Conservation (phyloP, 1,140 invertebrate genomes). For the Aplysia californica region DNA sequence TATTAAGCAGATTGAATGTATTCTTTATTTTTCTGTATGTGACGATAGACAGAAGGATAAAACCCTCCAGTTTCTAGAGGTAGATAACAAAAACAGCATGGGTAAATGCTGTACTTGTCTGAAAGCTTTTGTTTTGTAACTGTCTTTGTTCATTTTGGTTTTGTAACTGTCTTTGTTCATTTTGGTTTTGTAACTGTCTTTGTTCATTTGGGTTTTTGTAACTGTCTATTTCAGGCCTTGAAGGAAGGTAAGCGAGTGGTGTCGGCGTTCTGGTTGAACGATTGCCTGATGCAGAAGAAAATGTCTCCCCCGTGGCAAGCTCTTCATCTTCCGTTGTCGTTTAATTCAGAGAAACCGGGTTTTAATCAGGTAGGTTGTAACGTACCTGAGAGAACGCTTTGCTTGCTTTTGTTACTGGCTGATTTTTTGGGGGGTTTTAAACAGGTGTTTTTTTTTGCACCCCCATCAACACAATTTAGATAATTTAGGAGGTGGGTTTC, state of each 20-base stretch:
- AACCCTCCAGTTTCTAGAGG: too few species aligned
- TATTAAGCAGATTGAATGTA: background rate
- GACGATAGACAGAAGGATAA: background rate
- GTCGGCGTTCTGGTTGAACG: constrained; percentile 94
- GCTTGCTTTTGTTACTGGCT: background rate
- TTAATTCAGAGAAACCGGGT: constrained; percentile 74
- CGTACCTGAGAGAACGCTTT: too few species aligned
- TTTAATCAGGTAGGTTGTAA: constrained; percentile 68
- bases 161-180: too few species aligned
- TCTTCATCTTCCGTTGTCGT: constrained; percentile 88
- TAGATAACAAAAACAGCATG: too few species aligned
- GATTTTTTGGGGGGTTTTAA: background rate
- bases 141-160: too few species aligned
- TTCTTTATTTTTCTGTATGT: background rate
- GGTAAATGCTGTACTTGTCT: too few species aligned
- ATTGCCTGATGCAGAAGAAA: constrained; percentile 85
- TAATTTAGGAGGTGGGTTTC: too few species aligned
- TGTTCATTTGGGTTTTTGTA: too few species aligned
- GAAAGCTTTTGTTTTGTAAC: too few species aligned
- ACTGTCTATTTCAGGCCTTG: constrained; percentile 71
- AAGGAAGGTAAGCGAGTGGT: constrained; percentile 87
- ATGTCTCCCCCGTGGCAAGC: constrained; percentile 91
- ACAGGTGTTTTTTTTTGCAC: background rate
- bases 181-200: too few species aligned
- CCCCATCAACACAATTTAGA: too few species aligned